phyloP scores from a whole-genome alignment of 2,113 vertebrate species.

The Bos taurus region DNA sequence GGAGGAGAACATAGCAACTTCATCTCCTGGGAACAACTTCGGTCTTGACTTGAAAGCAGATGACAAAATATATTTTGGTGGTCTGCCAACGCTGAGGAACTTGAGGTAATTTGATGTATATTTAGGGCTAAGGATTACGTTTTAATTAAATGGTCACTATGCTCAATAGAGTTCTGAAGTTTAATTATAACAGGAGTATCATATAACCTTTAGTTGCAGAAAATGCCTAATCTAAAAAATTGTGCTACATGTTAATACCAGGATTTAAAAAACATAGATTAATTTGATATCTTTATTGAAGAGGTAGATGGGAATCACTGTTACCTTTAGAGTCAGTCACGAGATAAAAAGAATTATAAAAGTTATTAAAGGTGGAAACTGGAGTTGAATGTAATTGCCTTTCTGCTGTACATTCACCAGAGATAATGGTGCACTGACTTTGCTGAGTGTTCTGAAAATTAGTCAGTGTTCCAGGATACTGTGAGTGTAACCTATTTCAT shows the following conservation, averaged over 20 bases:
- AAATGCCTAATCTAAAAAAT: slow-evolving; percentile 31
- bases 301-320: neutral
- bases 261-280: slow-evolving; percentile 37
- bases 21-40: slow-evolving; percentile 89
- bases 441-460: slow-evolving; percentile 47
- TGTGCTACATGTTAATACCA: neutral
- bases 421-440: slow-evolving; percentile 2
- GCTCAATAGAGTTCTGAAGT: slow-evolving; percentile 22
- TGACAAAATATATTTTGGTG: slow-evolving; percentile 97
- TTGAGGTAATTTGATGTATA: slow-evolving; percentile 85
- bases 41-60: slow-evolving; percentile 94
- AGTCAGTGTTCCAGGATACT: slow-evolving; percentile 16
- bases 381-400: slow-evolving; percentile 25
- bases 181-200: slow-evolving; percentile 32
- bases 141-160: slow-evolving; percentile 58
- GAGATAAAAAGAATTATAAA: slow-evolving; percentile 49
- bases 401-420: neutral
- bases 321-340: slow-evolving; percentile 9
- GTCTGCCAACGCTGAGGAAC: slow-evolving; percentile 90
- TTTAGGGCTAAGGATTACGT: slow-evolving; percentile 30
- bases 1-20: slow-evolving; percentile 85
- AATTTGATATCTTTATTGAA: slow-evolving; percentile 41
- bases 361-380: slow-evolving; percentile 47
- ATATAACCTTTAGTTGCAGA: slow-evolving; percentile 41
- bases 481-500: neutral